Evolutionary conservation across 1,140 invertebrate genomes (phyloP).

Genomic region (Ruditapes philippinarum): DNA sequence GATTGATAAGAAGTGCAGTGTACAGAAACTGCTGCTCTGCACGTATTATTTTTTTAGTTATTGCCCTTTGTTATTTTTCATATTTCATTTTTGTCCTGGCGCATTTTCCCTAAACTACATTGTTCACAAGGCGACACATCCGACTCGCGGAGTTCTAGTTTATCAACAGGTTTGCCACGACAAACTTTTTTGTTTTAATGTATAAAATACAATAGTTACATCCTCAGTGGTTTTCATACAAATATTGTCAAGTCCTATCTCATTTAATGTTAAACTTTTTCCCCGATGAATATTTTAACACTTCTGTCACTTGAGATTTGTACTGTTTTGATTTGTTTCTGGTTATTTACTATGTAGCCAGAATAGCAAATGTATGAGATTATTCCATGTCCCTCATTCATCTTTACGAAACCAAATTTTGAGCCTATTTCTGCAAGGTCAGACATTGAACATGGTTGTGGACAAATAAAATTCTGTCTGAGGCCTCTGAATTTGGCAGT

Average conservation of each 20-base stretch:
- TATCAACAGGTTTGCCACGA: background rate
- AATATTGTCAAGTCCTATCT: conserved; percentile 6
- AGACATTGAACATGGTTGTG: background rate
- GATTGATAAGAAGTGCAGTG: too few relatives aligned
- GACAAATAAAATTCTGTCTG: background rate
- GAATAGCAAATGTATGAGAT: conserved; percentile 16
- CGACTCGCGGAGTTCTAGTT: too few relatives aligned
- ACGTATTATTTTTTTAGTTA: too few relatives aligned
- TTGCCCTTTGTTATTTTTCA: too few relatives aligned
- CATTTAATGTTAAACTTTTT: background rate
- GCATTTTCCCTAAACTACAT: too few relatives aligned
- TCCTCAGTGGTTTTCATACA: background rate
- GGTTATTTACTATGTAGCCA: conserved; percentile 1
- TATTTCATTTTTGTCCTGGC: too few relatives aligned
- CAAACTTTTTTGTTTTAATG: conserved; percentile 15
- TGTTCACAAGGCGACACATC: too few relatives aligned
- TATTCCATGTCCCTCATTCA: background rate
- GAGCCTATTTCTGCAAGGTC: background rate
- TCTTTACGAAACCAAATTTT: background rate
- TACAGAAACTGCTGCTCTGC: too few relatives aligned
- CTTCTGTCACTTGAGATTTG: background rate
- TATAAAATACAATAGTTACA: conserved; percentile 10
- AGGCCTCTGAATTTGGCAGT: background rate
- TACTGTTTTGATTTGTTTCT: background rate
- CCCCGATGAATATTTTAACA: background rate